Evolutionary conservation across 2,113 vertebrate species (phyloP).

Genomic region (Myiagra hebetior): DNA sequence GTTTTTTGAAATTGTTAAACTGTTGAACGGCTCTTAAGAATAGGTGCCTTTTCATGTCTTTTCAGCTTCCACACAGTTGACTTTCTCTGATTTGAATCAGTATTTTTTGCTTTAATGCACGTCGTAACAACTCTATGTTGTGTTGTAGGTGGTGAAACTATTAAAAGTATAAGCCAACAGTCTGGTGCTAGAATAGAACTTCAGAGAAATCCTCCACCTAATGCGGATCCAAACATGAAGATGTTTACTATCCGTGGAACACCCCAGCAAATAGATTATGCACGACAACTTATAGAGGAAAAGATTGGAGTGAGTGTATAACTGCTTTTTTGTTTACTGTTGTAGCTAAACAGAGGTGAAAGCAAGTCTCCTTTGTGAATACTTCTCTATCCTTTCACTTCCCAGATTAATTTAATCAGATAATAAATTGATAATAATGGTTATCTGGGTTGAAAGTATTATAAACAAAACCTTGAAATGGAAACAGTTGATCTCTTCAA

Average conservation of each 20-base stretch:
- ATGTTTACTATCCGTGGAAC: constrained; percentile 95
- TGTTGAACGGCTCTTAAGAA: not conserved
- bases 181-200: constrained; percentile 96
- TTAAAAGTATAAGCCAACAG: constrained; percentile 97
- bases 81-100: not conserved
- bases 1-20: not conserved
- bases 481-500: not conserved
- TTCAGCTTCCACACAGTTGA: not conserved
- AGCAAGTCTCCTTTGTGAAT: not conserved
- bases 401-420: not conserved
- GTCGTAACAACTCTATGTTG: not conserved
- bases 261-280: constrained; percentile 96
- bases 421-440: not conserved
- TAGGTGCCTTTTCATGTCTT: not conserved
- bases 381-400: not conserved
- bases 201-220: constrained; percentile 95
- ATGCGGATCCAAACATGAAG: constrained; percentile 94
- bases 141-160: constrained; percentile 90
- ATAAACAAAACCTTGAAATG: not conserved
- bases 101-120: not conserved
- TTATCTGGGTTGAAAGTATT: not conserved
- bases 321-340: not conserved
- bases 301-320: constrained; percentile 90
- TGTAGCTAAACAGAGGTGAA: not conserved
- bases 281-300: constrained; percentile 95